Percentiles rank a stretch among this genome's conserved stretches.
phyloP scores from a whole-genome alignment of 2,888 invertebrate species.

The Eurytoma adleriae region DNA sequence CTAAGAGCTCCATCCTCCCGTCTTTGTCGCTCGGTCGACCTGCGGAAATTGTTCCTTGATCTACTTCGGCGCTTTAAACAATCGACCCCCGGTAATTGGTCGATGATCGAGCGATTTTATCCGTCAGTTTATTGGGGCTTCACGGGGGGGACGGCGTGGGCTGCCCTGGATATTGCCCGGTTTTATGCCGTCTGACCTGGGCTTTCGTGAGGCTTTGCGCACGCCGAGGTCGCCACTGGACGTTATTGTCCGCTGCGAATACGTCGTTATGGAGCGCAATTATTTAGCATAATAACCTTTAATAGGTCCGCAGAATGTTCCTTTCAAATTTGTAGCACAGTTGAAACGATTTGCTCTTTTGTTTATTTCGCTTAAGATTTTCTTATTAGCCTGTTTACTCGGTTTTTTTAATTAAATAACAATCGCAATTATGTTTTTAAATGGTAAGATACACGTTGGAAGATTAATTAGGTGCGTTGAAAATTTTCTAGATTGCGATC shows the following conservation, averaged over 20 bases:
- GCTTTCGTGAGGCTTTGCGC: conserved; percentile 1
- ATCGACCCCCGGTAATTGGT: conserved; percentile 33
- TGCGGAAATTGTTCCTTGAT: conserved; percentile 36
- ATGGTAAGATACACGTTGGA: too few relatives aligned
- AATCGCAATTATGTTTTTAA: too few relatives aligned
- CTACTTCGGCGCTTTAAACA: conserved; percentile 50
- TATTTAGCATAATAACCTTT: conserved; percentile 17
- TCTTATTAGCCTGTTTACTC: too few relatives aligned
- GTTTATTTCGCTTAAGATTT: too few relatives aligned
- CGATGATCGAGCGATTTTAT: conserved; percentile 28
- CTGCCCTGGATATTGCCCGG: conserved; percentile 31
- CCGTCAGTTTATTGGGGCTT: conserved; percentile 29
- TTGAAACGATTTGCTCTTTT: too few relatives aligned
- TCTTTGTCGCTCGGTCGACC: conserved; percentile 8
- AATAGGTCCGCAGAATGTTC: neutral
- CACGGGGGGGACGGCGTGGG: neutral
- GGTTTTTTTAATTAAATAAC: too few relatives aligned
- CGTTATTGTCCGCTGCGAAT: conserved; percentile 5
- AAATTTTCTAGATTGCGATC: too few relatives aligned
- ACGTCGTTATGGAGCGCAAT: conserved; percentile 3
- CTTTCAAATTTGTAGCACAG: too few relatives aligned
- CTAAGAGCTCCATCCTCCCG: neutral
- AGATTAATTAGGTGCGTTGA: too few relatives aligned
- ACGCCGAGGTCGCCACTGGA: conserved; percentile 1
- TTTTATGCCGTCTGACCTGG: conserved; percentile 18